Evolutionary conservation across 2,797 vertebrate species (phyloP).

Genomic region (Rhinoraja longicauda): DNA sequence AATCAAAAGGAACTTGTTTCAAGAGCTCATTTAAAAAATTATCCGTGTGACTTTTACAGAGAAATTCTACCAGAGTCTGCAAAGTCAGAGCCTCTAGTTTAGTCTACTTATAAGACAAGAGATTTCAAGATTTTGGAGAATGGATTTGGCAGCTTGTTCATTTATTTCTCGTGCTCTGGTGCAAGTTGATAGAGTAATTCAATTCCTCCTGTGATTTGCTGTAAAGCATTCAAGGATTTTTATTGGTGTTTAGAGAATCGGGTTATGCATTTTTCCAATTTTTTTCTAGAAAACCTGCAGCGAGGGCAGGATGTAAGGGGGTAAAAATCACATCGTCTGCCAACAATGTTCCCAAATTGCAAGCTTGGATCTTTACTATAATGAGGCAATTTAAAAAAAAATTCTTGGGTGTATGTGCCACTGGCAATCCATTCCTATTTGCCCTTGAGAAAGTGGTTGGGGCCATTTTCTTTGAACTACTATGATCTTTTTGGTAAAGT

Average conservation of each 20-base stretch:
- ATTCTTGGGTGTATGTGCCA: neutral
- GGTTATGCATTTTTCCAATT: neutral
- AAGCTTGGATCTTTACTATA: neutral
- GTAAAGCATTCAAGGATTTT: neutral
- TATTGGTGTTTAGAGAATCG: neutral
- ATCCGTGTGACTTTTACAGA: neutral
- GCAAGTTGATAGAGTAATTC: neutral
- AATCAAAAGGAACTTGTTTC: neutral
- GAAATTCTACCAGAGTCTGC: neutral
- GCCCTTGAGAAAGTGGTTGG: too few species aligned
- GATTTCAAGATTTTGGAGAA: neutral
- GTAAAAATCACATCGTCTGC: neutral
- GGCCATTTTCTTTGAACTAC: too few species aligned
- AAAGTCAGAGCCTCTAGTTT: neutral
- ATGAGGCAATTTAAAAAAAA: neutral
- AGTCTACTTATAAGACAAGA: neutral
- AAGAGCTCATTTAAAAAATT: neutral
- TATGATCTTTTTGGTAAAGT: too few species aligned
- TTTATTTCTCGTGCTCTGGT: neutral
- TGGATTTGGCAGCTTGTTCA: neutral
- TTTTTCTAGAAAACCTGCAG: neutral
- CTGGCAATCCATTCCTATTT: neutral
- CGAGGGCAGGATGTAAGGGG: neutral
- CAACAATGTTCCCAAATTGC: neutral
- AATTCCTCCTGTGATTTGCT: neutral